Percentiles rank a stretch among this genome's conserved stretches.
Conservation (phyloP, 2,888 invertebrate species). For the Agapostemon virescens region DNA sequence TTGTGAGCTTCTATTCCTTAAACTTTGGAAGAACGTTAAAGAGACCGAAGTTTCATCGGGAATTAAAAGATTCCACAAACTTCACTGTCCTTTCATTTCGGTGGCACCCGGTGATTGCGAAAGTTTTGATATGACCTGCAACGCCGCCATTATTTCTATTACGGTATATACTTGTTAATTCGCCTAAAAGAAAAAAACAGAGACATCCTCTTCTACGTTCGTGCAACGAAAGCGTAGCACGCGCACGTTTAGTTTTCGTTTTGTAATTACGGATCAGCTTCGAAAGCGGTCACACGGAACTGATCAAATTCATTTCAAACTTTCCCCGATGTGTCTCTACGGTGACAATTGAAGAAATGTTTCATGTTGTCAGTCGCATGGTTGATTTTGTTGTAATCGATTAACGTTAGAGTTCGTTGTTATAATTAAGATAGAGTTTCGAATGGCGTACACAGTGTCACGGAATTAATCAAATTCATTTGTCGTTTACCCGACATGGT, state of each 20-base stretch:
- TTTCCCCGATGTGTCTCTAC: too few relatives aligned
- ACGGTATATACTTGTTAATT: conserved; percentile 5
- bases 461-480: too few relatives aligned
- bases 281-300: too few relatives aligned
- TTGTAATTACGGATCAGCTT: too few relatives aligned
- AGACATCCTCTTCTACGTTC: neutral
- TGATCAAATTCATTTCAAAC: too few relatives aligned
- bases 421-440: neutral
- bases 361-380: too few relatives aligned
- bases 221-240: neutral
- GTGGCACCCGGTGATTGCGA: neutral
- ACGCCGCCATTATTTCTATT: conserved; percentile 5
- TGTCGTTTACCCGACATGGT: neutral
- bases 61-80: conserved; percentile 32
- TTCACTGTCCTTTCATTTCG: conserved; percentile 13
- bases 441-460: neutral
- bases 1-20: neutral
- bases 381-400: too few relatives aligned
- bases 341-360: too few relatives aligned
- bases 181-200: too few relatives aligned
- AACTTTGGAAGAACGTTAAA: neutral
- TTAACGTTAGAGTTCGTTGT: too few relatives aligned
- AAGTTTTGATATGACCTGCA: neutral
- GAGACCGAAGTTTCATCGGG: neutral
- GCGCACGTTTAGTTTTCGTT: neutral